Evolutionary conservation across 2,888 invertebrate species (phyloP).

Genomic region (Unio delphinus): DNA sequence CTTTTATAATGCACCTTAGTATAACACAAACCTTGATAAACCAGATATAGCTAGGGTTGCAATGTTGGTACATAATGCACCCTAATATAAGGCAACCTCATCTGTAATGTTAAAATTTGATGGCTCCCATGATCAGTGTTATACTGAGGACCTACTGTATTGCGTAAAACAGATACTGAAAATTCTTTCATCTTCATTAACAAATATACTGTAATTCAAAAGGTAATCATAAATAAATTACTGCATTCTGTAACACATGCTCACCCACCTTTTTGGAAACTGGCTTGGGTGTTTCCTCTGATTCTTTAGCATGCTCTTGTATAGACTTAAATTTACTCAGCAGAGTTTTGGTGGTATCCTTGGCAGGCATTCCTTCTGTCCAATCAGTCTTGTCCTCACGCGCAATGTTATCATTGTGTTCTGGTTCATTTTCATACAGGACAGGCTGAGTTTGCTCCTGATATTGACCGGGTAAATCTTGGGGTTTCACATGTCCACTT

Average conservation of each 20-base stretch:
- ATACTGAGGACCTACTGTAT: too few species aligned
- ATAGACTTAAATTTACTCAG: constrained; percentile 90
- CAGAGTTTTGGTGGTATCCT: constrained; percentile 86
- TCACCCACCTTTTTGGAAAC: constrained; percentile 51
- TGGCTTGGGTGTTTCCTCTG: constrained; percentile 44
- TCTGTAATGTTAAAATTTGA: too few species aligned
- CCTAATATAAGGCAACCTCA: too few species aligned
- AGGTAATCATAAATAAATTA: too few species aligned
- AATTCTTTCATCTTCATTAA: too few species aligned
- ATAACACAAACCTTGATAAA: too few species aligned
- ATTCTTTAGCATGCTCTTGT: constrained; percentile 71
- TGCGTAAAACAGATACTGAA: too few species aligned
- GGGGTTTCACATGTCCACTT: constrained; percentile 53
- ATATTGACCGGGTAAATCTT: constrained; percentile 60
- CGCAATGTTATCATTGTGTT: constrained; percentile 69
- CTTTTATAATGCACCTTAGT: too few species aligned
- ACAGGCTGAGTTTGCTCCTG: constrained; percentile 45
- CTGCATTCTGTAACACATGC: background rate
- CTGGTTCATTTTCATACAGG: constrained; percentile 61
- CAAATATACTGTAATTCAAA: too few species aligned
- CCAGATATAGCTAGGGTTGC: too few species aligned
- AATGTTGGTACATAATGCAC: too few species aligned
- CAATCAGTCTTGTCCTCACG: constrained; percentile 69
- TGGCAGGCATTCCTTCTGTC: constrained; percentile 68
- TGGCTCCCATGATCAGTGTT: too few species aligned